phyloP scores from a whole-genome alignment of 2,797 vertebrate genomes.

The Rhabdophis nuchalis region DNA sequence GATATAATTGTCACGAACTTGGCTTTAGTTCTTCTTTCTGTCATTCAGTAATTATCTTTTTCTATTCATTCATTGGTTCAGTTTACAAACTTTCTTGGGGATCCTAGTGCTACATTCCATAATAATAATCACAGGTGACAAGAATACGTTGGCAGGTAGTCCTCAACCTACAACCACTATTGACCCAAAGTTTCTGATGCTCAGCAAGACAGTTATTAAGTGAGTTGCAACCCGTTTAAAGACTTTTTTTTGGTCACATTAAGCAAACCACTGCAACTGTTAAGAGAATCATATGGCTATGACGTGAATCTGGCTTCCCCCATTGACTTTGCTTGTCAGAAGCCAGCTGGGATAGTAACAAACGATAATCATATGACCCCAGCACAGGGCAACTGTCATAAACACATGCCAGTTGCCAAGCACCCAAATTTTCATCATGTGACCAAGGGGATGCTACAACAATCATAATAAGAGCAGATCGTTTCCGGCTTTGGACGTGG shows the following conservation, averaged over 20 bases:
- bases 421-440: neutral
- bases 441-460: neutral
- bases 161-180: neutral
- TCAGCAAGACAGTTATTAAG: neutral
- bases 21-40: neutral
- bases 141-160: neutral
- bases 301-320: neutral
- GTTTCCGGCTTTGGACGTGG: too few species aligned
- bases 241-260: neutral
- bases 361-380: neutral
- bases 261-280: neutral
- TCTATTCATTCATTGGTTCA: neutral
- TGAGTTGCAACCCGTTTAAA: neutral
- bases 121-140: neutral
- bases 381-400: neutral
- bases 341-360: neutral
- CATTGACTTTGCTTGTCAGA: neutral
- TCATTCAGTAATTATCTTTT: conserved; percentile 29
- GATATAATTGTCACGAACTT: neutral
- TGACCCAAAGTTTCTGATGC: neutral
- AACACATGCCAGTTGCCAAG: neutral
- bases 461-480: too few species aligned
- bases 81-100: neutral
- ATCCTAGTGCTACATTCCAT: conserved; percentile 1
- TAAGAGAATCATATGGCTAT: neutral